Evolutionary conservation across 2,888 invertebrate genomes (phyloP), one percentile per base, ranked within the genome.

Genomic region (Lottia scabra): DNA sequence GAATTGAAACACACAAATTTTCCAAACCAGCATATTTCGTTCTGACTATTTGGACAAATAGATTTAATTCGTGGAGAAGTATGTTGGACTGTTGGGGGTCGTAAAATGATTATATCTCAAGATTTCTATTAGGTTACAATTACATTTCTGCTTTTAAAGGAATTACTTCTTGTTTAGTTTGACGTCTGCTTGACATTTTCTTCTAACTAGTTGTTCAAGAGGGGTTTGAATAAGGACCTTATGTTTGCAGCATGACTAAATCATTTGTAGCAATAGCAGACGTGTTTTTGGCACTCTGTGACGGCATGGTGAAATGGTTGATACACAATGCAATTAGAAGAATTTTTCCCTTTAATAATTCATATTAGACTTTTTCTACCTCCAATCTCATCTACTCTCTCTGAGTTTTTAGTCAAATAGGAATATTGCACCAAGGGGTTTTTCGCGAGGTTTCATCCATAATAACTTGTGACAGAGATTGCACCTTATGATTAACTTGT

Each of bases 401-500:
- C 56, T 15, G 56, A 19, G 19, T 56, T 19, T 56, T 56, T 19
- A 56, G 19, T 56, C 56, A 56, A 56, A 56, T 56, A 56, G 19
- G 56, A 56, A 56, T 23, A 56, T 23, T 56, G 56, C 56, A 56
- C 56, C 56, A 56, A 56, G 56, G 56, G 56, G 56, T 56, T 56
- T 56, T 56, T 56, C 19, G 13, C 19, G 19, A 23, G 56, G 56
- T 56, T 56, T 56, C 56, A 56, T 19, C 56, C 56, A 23, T 56
- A 56, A 56, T 56, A 56, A 56, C 56, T 23, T 56, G 56, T 56
- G 56, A 56, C 56, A 56, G 56, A 19, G 56, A 56, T 56, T 56
- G 56, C 56, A 56, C 56, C 56, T 56, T 56, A 56, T 56, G 56
- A 56, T 56, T 56, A 56, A 56, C 56, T 56, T 23, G 56, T 56